A percentile compares a stretch with the other conserved stretches of the same genome.
Evolutionary conservation across 2,888 invertebrate genomes (phyloP).

Genomic region (Mechanitis mazaeus): DNA sequence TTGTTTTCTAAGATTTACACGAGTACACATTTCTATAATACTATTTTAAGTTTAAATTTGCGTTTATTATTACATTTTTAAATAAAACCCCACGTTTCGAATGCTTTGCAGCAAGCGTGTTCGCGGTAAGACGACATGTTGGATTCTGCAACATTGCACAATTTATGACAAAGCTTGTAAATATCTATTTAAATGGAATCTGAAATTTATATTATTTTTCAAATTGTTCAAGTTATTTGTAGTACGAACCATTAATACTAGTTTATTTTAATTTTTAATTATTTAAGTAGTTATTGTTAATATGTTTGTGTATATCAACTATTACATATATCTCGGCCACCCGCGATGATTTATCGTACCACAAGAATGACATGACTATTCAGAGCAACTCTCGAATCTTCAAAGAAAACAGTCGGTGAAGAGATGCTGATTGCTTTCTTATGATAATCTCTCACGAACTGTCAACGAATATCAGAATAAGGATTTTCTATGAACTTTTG

Average conservation of each 20-base stretch:
- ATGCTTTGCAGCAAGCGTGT: too few species aligned
- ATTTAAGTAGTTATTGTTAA: background rate
- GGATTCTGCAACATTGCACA: too few species aligned
- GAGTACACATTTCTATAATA: too few species aligned
- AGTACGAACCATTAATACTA: background rate
- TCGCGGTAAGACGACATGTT: too few species aligned
- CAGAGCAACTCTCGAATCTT: conserved; percentile 54
- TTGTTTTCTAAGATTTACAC: too few species aligned
- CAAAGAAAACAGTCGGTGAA: conserved; percentile 63
- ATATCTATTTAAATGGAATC: too few species aligned
- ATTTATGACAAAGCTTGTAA: too few species aligned
- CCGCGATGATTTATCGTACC: conserved; percentile 45
- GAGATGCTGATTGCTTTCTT: conserved; percentile 57
- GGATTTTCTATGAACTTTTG: background rate
- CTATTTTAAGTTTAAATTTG: too few species aligned
- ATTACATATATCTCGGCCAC: conserved; percentile 42
- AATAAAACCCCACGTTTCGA: too few species aligned
- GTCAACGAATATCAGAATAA: conserved; percentile 38
- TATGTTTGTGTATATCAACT: conserved; percentile 13
- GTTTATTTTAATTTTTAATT: background rate
- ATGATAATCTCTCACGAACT: conserved; percentile 46
- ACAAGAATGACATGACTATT: conserved; percentile 44
- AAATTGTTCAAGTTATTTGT: too few species aligned
- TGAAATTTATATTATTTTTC: too few species aligned
- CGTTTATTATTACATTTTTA: too few species aligned